A percentile compares a stretch with the other conserved stretches of the same genome.
These are phyloP conservation scores for Phengaris alcon DNA, from an alignment of 2,888 invertebrate genomes.

Conservation along the genomic window DNA sequence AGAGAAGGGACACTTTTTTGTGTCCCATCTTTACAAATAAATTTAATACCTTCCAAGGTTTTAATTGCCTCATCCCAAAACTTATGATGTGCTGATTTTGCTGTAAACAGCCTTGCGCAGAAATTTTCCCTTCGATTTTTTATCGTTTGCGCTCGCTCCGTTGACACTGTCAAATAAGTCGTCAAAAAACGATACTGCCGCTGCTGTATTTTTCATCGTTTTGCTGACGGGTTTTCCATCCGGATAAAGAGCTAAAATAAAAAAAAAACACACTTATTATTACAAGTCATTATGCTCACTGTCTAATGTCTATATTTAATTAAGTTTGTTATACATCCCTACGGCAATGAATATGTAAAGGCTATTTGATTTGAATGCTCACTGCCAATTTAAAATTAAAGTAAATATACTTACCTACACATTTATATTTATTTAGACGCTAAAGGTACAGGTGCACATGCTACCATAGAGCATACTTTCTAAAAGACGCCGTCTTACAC, in stretches of 20 bases:
- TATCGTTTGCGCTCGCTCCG: not conserved
- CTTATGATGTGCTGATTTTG: not conserved
- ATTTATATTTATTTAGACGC: too few species aligned
- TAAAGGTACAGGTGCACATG: too few species aligned
- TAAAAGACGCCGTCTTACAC: too few species aligned
- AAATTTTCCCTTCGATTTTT: not conserved
- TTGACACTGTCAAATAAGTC: not conserved
- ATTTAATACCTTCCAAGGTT: not conserved
- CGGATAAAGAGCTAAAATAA: not conserved
- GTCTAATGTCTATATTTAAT: too few species aligned
- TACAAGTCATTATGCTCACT: too few species aligned
- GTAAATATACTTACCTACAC: too few species aligned
- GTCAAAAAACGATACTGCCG: not conserved
- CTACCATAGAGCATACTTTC: too few species aligned
- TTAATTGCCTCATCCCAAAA: not conserved
- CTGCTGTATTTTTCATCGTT: not conserved
- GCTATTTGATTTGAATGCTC: too few species aligned
- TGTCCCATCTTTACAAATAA: not conserved
- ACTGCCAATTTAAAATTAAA: too few species aligned
- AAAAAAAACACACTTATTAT: not conserved
- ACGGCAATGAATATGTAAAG: too few species aligned
- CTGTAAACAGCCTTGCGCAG: not conserved
- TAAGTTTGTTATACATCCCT: too few species aligned
- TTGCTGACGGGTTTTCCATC: not conserved
- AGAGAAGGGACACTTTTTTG: slow-evolving; percentile 6